Percentiles rank a stretch among this genome's conserved stretches.
These are phyloP conservation scores for Carapus acus DNA, from an alignment of 2,797 vertebrate species.

Conservation along the genomic window DNA sequence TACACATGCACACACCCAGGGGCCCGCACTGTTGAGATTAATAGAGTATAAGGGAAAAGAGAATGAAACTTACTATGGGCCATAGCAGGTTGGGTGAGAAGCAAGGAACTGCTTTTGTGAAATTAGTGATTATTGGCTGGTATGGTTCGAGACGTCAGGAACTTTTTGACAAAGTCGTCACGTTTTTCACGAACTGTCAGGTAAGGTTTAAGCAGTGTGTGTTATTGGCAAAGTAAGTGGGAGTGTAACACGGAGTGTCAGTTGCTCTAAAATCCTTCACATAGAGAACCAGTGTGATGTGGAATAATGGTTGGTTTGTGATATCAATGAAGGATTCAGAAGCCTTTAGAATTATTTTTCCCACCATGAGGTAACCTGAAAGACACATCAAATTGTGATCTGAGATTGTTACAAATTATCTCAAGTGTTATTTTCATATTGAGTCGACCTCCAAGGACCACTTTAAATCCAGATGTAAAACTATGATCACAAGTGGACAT, in stretches of 20 bases:
- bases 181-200: background rate
- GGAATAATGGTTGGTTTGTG: too few relatives aligned
- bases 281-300: background rate
- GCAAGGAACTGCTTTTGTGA: conserved; percentile 4
- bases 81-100: conserved; percentile 23
- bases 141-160: background rate
- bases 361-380: too few relatives aligned
- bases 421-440: background rate
- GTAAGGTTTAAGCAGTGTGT: background rate
- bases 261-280: background rate
- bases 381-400: too few relatives aligned
- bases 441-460: background rate
- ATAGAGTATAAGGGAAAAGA: background rate
- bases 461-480: background rate
- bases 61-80: background rate
- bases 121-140: background rate
- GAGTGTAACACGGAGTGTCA: conserved; percentile 4
- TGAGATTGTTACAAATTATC: too few relatives aligned
- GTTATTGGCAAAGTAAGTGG: background rate
- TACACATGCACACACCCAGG: conserved; percentile 12
- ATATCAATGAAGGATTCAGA: too few relatives aligned
- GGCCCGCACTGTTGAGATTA: conserved; percentile 32
- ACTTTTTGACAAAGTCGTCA: background rate
- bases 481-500: background rate
- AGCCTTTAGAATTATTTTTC: too few relatives aligned